Percentiles rank a stretch among this genome's conserved stretches.
These are phyloP conservation scores for Blera fallax DNA, from an alignment of 2,888 invertebrate species.

Conservation along the genomic window DNA sequence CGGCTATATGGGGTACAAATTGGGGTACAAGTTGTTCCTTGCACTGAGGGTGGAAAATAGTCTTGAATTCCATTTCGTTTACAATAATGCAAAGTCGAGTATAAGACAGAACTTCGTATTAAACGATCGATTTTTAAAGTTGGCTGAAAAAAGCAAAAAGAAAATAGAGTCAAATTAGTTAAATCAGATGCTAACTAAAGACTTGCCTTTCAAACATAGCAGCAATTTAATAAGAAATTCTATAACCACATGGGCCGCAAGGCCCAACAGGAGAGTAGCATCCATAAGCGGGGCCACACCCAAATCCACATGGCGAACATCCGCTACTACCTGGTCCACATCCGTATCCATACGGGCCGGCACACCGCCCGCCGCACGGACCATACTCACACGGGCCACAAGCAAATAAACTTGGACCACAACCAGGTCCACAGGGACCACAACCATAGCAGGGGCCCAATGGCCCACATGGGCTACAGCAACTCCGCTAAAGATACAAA, in stretches of 20 bases:
- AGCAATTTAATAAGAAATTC: background rate
- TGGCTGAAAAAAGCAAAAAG: background rate
- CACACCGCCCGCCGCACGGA: no score
- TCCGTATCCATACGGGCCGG: background rate
- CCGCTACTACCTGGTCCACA: background rate
- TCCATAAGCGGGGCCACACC: conserved; percentile 73
- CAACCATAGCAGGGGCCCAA: conserved; percentile 42
- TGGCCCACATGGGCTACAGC: background rate
- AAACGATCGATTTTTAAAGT: background rate
- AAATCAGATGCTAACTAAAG: background rate
- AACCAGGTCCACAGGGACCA: conserved; percentile 74
- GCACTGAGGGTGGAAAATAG: background rate
- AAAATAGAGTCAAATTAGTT: background rate
- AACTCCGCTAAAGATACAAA: background rate
- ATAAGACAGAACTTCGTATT: background rate
- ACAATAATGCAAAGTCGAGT: background rate
- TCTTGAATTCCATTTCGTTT: conserved; percentile 20
- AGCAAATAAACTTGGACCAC: conserved; percentile 74
- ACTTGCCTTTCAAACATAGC: conserved; percentile 1
- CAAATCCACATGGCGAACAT: conserved; percentile 67
- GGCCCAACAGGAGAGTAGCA: background rate
- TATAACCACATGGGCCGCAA: conserved; percentile 2
- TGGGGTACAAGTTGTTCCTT: background rate
- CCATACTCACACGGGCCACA: conserved; percentile 7
- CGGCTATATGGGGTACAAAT: background rate